Evolutionary conservation across 2,888 invertebrate genomes (phyloP), one percentile per base, ranked within the genome.

Genomic region (Agonopterix heracliana): DNA sequence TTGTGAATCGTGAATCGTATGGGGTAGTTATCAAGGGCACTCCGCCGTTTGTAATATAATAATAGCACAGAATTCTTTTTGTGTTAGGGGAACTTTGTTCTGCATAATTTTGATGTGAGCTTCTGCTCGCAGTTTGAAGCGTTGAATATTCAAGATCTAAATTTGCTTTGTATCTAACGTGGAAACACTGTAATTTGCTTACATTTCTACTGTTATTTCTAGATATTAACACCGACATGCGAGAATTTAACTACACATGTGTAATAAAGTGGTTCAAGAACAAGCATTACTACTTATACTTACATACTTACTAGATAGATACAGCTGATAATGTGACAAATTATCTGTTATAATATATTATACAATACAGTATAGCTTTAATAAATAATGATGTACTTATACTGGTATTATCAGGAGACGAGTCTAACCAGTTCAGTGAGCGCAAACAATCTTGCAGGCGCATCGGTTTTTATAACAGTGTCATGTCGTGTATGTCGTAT

Each of bases 21-120:
- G 65, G 85, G 86, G 85, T 76, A 72, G 77, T 77, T 77, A 80
- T 85, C 84, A 84, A 87, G 84, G 85, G 79, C 81, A 82, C 81
- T 83, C 67, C 69, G 70, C 59, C 71, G 70, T 72, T 76, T 78
- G 75, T 81, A 76, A 85, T 83, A 77, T 83, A 85, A 85, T 86
- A 87, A 86, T 80, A 80, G 75, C 66, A 63, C 73, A 76, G 66
- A 77, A 78, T 79, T 75, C 64, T 70, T 74, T 63, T 72, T 66
- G 59, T 62, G 60, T 64, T 64, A 63, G 77, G 80, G 78, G 74
- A 74, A 66, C 64, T 66, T 63, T 57, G 59, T 59, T 67, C 56
- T 64, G 67, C 66, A 67, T 64, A 57, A 59, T 64, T 54, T 64
- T 57, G 53, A 46, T 45, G 45, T 36, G 46, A 51, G 54, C 52